These are phyloP conservation scores for Lasioglossum zephyrum DNA, from an alignment of 2,888 invertebrate species.

Conservation along the genomic window DNA sequence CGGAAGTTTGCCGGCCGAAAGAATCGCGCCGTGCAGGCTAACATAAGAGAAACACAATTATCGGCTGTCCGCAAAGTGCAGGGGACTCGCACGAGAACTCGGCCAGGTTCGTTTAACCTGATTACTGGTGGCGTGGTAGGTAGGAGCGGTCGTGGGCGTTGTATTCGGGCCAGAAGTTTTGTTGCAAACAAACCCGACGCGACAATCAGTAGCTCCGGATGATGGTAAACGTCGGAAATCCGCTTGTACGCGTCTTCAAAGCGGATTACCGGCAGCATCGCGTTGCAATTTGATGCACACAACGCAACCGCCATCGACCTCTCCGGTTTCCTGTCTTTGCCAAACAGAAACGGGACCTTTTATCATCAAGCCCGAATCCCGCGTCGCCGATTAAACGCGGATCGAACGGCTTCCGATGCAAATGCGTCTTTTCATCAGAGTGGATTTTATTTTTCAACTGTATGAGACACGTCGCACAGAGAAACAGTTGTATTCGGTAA, in stretches of 20 bases:
- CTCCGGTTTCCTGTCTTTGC: neutral
- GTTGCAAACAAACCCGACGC: constrained; percentile 51
- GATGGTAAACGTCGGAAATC: constrained; percentile 43
- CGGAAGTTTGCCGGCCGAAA: constrained; percentile 1
- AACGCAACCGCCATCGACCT: neutral
- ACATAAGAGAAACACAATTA: constrained; percentile 54
- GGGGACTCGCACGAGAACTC: constrained; percentile 53
- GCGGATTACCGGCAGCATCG: constrained; percentile 38
- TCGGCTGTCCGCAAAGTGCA: constrained; percentile 43
- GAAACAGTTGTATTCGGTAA: no score
- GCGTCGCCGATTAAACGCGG: neutral
- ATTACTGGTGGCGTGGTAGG: constrained; percentile 38
- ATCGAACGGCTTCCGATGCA: constrained; percentile 11
- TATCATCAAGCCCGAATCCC: neutral
- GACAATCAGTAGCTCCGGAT: constrained; percentile 21
- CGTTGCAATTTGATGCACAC: constrained; percentile 13
- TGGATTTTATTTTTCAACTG: neutral
- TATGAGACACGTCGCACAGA: no score
- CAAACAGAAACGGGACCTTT: neutral
- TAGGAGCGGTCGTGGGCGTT: constrained; percentile 33
- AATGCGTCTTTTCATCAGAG: neutral
- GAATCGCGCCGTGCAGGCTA: constrained; percentile 13
- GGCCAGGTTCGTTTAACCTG: constrained; percentile 49
- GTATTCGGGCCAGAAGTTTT: constrained; percentile 60
- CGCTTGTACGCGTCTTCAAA: constrained; percentile 40